These are phyloP conservation scores for Macheiramphus alcinus DNA, from an alignment of 2,113 vertebrate genomes.

Conservation along the genomic window DNA sequence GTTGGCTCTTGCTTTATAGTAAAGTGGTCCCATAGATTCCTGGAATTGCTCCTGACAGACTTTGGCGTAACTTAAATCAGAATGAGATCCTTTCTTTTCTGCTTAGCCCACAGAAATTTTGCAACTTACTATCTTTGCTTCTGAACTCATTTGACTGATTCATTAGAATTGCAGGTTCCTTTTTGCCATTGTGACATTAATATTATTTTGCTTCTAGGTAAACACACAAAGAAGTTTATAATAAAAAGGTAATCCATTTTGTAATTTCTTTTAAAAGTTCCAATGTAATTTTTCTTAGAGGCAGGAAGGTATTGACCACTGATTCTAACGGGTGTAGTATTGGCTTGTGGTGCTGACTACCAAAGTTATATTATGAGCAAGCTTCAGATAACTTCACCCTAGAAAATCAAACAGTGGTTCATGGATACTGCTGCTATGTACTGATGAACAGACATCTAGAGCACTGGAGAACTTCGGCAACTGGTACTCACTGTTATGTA, in stretches of 20 bases:
- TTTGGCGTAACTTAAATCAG: not conserved
- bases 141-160: not conserved
- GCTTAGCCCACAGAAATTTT: not conserved
- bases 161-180: not conserved
- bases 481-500: not conserved
- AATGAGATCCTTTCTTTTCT: not conserved
- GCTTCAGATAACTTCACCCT: not conserved
- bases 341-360: not conserved
- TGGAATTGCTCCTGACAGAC: not conserved
- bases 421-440: not conserved
- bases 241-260: conserved; percentile 68
- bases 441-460: not conserved
- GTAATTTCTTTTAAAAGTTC: not conserved
- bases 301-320: not conserved
- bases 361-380: not conserved
- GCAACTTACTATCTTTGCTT: not conserved
- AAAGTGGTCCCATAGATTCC: not conserved
- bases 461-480: not conserved
- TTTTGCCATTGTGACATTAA: not conserved
- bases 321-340: not conserved
- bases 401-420: not conserved
- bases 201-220: conserved; percentile 69
- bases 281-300: not conserved
- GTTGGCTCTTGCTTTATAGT: not conserved
- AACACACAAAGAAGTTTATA: conserved; percentile 5